These are phyloP conservation scores for Meleagris gallopavo DNA, from an alignment of 2,113 vertebrate species.

Conservation along the genomic window DNA sequence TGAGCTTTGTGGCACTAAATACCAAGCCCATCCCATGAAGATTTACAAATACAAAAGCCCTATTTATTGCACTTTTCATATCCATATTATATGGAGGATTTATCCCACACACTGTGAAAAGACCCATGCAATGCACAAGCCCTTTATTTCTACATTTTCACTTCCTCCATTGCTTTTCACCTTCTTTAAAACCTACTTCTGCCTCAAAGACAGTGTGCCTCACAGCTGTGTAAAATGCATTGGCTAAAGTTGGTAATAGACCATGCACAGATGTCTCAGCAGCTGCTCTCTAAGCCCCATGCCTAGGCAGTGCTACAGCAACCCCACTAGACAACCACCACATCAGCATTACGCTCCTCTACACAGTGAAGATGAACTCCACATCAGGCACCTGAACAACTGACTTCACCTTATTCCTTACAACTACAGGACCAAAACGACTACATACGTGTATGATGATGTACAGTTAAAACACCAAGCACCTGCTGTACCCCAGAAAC, in stretches of 20 bases:
- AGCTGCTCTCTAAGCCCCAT: fast-evolving
- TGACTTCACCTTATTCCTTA: too few species aligned
- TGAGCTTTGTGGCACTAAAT: not conserved
- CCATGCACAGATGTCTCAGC: fast-evolving
- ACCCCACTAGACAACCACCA: not conserved
- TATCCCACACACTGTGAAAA: not conserved
- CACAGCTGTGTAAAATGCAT: not conserved
- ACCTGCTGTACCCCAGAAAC: not conserved
- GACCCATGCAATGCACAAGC: not conserved
- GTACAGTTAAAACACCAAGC: not conserved
- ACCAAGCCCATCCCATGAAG: not conserved
- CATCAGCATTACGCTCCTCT: not conserved
- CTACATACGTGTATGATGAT: fast-evolving
- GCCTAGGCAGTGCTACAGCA: not conserved
- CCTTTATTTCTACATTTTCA: not conserved
- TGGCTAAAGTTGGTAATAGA: not conserved
- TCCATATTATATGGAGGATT: not conserved
- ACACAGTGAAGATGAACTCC: not conserved
- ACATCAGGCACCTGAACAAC: not conserved
- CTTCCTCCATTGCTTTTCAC: not conserved
- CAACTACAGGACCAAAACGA: not conserved
- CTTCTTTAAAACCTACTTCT: not conserved
- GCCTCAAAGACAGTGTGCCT: not conserved
- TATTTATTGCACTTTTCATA: not conserved
- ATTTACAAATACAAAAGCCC: not conserved